These are phyloP conservation scores for Cephus nigrinus DNA, from an alignment of 2,888 invertebrate genomes.

Conservation along the genomic window DNA sequence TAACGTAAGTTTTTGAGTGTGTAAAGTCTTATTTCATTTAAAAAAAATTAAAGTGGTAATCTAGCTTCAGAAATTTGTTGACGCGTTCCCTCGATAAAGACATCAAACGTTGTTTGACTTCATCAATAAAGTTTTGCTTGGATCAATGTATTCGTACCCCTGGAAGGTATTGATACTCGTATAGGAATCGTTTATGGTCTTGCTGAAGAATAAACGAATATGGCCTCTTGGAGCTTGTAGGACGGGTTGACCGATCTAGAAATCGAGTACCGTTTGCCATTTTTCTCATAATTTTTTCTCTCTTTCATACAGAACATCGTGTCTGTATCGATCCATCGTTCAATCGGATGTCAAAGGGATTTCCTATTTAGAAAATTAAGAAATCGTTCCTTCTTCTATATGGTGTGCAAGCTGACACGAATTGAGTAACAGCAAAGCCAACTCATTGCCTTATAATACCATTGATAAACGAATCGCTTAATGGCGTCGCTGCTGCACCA, in stretches of 20 bases:
- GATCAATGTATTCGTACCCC: not conserved
- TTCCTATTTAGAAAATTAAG: conserved; percentile 5
- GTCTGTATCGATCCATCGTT: not conserved
- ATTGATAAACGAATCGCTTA: conserved; percentile 42
- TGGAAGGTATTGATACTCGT: not conserved
- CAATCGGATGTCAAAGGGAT: not conserved
- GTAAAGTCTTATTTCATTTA: not conserved
- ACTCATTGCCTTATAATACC: conserved; percentile 16
- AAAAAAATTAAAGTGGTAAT: not conserved
- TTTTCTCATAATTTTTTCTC: not conserved
- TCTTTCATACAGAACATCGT: not conserved
- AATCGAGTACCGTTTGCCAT: not conserved
- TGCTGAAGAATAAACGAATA: not conserved
- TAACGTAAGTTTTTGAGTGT: not conserved
- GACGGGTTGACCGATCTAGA: not conserved
- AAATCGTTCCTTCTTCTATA: not conserved
- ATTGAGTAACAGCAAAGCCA: not conserved
- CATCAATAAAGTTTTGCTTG: not conserved
- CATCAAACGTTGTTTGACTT: not conserved
- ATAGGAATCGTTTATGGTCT: not conserved
- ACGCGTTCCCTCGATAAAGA: not conserved
- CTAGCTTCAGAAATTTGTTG: not conserved
- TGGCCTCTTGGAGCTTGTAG: not conserved
- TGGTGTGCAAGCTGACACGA: not conserved
- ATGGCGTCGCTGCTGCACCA: conserved; percentile 36